These are phyloP conservation scores for Megalonaias nervosa DNA, from an alignment of 1,140 invertebrate species.

Conservation along the genomic window DNA sequence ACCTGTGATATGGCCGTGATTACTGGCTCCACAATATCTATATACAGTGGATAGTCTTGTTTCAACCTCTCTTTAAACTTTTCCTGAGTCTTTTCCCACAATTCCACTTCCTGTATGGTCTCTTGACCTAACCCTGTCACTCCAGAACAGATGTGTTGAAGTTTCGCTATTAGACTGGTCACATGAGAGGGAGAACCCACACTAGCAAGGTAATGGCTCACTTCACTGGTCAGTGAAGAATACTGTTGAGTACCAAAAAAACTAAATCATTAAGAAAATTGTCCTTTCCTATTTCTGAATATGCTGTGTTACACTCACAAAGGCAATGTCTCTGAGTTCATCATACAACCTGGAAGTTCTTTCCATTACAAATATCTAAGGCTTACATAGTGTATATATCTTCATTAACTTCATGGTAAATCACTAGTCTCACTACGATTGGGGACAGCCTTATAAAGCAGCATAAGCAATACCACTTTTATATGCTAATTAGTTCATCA, in stretches of 20 bases:
- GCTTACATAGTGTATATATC: too few species aligned
- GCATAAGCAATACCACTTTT: too few species aligned
- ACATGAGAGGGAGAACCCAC: slow-evolving; percentile 44
- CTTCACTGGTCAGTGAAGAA: slow-evolving; percentile 44
- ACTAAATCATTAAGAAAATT: neutral
- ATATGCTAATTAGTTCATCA: too few species aligned
- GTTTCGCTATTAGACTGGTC: slow-evolving; percentile 43
- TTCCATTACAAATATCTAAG: too few species aligned
- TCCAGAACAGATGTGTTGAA: slow-evolving; percentile 5
- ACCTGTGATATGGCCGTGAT: slow-evolving; percentile 55
- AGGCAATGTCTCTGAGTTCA: too few species aligned
- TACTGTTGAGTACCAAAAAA: slow-evolving; percentile 40
- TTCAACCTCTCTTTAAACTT: slow-evolving; percentile 52
- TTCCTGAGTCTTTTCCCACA: slow-evolving; percentile 56
- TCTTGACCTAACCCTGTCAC: neutral
- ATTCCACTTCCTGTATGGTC: slow-evolving; percentile 31
- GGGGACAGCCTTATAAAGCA: too few species aligned
- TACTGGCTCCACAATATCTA: slow-evolving; percentile 61
- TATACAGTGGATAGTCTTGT: slow-evolving; percentile 50
- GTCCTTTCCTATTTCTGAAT: neutral
- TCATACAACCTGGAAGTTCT: too few species aligned
- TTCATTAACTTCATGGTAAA: too few species aligned
- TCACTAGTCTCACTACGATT: too few species aligned
- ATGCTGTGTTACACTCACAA: too few species aligned
- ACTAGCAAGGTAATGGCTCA: slow-evolving; percentile 48